Conservation (phyloP, 92 coral and sea anemone genomes). For the Siderastrea siderea region DNA sequence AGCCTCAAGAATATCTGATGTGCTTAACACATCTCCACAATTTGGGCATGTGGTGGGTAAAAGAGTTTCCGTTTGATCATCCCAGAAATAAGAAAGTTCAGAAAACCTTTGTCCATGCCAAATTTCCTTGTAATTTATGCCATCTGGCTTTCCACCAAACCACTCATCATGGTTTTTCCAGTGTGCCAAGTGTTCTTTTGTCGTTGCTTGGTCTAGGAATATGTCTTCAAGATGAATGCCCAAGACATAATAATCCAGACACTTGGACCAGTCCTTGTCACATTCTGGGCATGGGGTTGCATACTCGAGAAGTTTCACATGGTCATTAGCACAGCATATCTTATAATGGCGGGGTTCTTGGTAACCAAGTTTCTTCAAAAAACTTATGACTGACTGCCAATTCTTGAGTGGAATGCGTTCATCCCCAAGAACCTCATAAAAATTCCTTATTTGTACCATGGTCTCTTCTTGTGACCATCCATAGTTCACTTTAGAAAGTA, state of each 20-base stretch:
- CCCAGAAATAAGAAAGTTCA: conserved; percentile 49
- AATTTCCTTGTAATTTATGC: conserved; percentile 32
- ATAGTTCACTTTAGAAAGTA: conserved; percentile 51
- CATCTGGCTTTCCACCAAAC: conserved; percentile 34
- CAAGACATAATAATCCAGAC: conserved; percentile 69
- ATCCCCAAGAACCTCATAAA: conserved; percentile 62
- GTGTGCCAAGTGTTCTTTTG: conserved; percentile 58
- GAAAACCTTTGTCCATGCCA: conserved; percentile 67
- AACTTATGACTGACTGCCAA: conserved; percentile 62
- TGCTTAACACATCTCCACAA: conserved; percentile 56
- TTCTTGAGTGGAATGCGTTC: conserved; percentile 68
- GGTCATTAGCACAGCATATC: conserved; percentile 70
- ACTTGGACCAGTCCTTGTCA: conserved; percentile 45
- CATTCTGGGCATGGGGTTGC: conserved; percentile 61
- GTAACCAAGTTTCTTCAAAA: conserved; percentile 63
- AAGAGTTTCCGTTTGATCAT: conserved; percentile 30
- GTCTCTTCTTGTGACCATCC: not conserved
- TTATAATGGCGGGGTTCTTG: conserved; percentile 61
- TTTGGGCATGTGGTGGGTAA: conserved; percentile 69
- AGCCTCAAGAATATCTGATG: conserved; percentile 43
- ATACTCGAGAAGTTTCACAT: conserved; percentile 59
- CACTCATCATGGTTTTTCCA: conserved; percentile 66
- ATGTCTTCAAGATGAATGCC: conserved; percentile 66
- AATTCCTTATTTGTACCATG: conserved; percentile 49
- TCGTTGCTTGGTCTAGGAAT: conserved; percentile 27